These are phyloP conservation scores for Ornithorhynchus anatinus DNA, from an alignment of 2,113 vertebrate genomes.

Conservation along the genomic window DNA sequence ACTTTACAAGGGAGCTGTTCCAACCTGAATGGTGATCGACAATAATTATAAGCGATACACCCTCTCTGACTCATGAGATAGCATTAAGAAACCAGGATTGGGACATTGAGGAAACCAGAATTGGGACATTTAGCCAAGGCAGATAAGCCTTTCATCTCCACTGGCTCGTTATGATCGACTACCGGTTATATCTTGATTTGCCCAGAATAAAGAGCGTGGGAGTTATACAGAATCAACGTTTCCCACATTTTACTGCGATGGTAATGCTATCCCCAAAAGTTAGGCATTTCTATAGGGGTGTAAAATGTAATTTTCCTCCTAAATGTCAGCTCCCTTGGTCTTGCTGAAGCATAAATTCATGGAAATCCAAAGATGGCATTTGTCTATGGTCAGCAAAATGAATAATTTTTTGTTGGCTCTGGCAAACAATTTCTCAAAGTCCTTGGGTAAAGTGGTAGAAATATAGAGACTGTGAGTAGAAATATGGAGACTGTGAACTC, in stretches of 20 bases:
- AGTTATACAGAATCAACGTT: neutral
- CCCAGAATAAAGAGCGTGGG: neutral
- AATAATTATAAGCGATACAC: conserved; percentile 71
- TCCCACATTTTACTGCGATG: neutral
- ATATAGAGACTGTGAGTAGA: too few species aligned
- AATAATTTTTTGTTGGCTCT: too few species aligned
- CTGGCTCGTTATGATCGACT: neutral
- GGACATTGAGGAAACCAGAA: conserved; percentile 13
- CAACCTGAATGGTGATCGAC: conserved; percentile 68
- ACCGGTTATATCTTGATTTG: neutral
- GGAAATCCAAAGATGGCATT: too few species aligned
- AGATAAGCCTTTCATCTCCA: neutral
- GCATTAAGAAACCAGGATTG: conserved; percentile 11
- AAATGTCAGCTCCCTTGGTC: neutral
- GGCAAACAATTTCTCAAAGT: too few species aligned
- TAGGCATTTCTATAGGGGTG: neutral
- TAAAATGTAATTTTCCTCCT: neutral
- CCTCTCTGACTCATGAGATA: conserved; percentile 65
- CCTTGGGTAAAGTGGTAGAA: too few species aligned
- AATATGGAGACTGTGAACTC: too few species aligned
- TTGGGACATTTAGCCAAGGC: neutral
- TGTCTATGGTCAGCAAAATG: too few species aligned
- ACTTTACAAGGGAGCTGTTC: conserved; percentile 69
- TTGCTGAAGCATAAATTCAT: too few species aligned
- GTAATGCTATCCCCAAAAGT: neutral